Percentiles rank a stretch among this genome's conserved stretches.
Evolutionary conservation across 2,797 vertebrate genomes (phyloP).

Genomic region (Perodicticus potto): DNA sequence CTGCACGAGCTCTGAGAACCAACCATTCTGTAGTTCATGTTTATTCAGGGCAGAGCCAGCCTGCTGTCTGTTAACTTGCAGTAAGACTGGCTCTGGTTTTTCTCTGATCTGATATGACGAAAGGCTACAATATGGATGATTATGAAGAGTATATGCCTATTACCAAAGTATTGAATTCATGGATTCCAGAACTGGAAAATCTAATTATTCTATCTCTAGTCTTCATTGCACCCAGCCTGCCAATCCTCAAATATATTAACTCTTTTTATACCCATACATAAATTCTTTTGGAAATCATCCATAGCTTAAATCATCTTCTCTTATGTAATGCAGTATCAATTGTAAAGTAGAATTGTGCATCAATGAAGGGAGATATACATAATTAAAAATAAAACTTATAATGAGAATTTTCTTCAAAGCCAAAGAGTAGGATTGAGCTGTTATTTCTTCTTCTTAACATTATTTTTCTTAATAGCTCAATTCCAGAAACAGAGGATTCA

Average conservation of each 20-base stretch:
- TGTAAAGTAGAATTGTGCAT: neutral
- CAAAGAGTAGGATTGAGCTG: neutral
- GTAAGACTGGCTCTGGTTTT: neutral
- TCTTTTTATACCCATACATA: neutral
- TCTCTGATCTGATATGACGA: neutral
- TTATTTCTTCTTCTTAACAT: conserved; percentile 14
- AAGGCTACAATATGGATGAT: neutral
- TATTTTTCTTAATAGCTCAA: conserved; percentile 38
- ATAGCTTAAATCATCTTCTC: neutral
- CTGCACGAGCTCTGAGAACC: neutral
- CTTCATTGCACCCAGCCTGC: neutral
- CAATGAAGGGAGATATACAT: neutral
- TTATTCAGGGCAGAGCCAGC: neutral
- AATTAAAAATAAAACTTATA: neutral
- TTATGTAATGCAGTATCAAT: neutral
- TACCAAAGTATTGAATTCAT: neutral
- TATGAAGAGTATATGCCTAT: neutral
- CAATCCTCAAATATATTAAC: neutral
- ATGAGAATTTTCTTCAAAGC: conserved; percentile 55
- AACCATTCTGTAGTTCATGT: neutral
- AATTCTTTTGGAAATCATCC: conserved; percentile 19
- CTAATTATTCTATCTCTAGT: neutral
- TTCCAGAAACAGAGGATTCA: conserved; percentile 44
- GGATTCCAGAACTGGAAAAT: neutral
- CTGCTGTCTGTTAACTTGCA: neutral